These are phyloP conservation scores for Otus scops DNA, from an alignment of 2,797 vertebrate genomes.

Conservation along the genomic window DNA sequence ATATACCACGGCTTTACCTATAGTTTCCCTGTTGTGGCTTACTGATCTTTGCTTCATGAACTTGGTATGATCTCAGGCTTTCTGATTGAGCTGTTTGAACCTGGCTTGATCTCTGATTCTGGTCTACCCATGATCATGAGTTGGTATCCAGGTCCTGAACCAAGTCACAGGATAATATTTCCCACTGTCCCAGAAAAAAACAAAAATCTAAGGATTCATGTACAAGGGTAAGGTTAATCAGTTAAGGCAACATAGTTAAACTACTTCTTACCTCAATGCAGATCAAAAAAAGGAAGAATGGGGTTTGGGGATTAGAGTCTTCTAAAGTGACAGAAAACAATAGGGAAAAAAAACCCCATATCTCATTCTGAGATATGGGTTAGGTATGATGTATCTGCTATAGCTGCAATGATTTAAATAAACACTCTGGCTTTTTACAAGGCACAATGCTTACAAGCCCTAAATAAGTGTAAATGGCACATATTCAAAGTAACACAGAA, in stretches of 20 bases:
- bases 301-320: background rate
- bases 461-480: background rate
- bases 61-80: background rate
- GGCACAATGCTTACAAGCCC: background rate
- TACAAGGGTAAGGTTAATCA: background rate
- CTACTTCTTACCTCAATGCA: background rate
- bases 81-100: background rate
- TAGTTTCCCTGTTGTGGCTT: background rate
- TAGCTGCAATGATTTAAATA: background rate
- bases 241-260: background rate
- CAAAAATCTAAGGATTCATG: background rate
- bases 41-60: background rate
- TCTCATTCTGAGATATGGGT: background rate
- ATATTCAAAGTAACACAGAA: background rate
- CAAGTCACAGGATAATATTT: background rate
- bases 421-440: background rate
- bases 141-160: background rate
- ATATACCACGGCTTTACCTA: background rate
- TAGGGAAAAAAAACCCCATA: background rate
- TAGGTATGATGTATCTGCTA: background rate
- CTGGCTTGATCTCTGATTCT: background rate
- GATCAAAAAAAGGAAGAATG: background rate
- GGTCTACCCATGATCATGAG: background rate
- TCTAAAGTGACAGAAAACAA: background rate
- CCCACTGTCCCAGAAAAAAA: background rate